Conservation (phyloP, 2,888 invertebrate genomes). For the Meliscaeva auricollis region DNA sequence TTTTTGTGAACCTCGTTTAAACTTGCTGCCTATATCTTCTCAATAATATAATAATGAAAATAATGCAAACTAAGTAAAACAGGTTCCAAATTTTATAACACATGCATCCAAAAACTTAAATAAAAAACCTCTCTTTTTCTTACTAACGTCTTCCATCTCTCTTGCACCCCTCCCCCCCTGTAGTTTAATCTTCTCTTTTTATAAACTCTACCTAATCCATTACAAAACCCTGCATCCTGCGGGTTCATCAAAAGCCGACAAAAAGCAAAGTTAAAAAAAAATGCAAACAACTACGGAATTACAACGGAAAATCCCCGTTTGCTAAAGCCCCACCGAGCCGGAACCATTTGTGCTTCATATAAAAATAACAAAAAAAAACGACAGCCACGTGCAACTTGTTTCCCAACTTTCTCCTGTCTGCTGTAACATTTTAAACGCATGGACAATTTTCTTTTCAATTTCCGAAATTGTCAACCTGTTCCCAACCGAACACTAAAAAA, state of each 20-base stretch:
- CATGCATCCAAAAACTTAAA: not conserved
- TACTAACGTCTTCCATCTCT: not conserved
- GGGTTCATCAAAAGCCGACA: slow-evolving; percentile 40
- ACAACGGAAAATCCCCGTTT: slow-evolving; percentile 52
- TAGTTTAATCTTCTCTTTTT: slow-evolving; percentile 12
- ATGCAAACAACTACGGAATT: slow-evolving; percentile 48
- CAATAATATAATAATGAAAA: no score
- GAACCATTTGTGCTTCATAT: slow-evolving; percentile 45
- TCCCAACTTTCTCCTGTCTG: slow-evolving; percentile 16
- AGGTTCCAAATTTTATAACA: no score
- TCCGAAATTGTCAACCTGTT: slow-evolving; percentile 76
- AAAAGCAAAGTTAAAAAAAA: slow-evolving; percentile 1
- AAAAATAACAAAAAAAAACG: slow-evolving; percentile 23
- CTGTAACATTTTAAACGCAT: slow-evolving; percentile 69
- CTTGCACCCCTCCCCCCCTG: not conserved
- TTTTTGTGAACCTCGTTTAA: no score
- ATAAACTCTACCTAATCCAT: slow-evolving; percentile 52
- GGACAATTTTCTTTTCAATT: slow-evolving; percentile 75
- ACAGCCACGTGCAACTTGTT: slow-evolving; percentile 73
- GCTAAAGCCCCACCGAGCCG: slow-evolving; percentile 54
- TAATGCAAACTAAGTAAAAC: no score
- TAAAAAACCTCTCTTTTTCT: not conserved
- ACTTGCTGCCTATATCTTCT: no score
- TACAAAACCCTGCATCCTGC: slow-evolving; percentile 38
- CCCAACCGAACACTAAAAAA: slow-evolving; percentile 47